Evolutionary conservation across 2,888 invertebrate genomes (phyloP).

Genomic region (Leptinotarsa rubiginosa): DNA sequence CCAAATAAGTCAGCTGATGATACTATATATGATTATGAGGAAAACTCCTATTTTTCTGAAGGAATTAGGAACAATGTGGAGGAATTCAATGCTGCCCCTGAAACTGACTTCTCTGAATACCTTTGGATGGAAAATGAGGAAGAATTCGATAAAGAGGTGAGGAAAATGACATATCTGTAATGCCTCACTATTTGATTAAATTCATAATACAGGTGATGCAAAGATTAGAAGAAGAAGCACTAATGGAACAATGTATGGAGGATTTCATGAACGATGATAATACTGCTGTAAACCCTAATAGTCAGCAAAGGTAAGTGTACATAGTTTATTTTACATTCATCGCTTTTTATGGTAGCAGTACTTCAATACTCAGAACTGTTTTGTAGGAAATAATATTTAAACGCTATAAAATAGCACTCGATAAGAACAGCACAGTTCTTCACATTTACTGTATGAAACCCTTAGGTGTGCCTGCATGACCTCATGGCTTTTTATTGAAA

Average conservation of each 20-base stretch:
- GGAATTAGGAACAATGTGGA: conserved; percentile 60
- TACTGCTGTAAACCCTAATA: conserved; percentile 40
- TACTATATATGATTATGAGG: conserved; percentile 60
- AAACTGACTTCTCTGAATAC: conserved; percentile 88
- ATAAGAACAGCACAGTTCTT: not conserved
- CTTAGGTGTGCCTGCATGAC: not conserved
- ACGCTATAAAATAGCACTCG: too few relatives aligned
- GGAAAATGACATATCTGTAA: conserved; percentile 5
- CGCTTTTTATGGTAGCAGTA: too few relatives aligned
- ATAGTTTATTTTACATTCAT: not conserved
- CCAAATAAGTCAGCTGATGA: conserved; percentile 59
- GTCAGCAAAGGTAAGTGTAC: conserved; percentile 45
- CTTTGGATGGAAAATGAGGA: conserved; percentile 97
- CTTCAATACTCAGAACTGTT: too few relatives aligned
- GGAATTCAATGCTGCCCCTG: conserved; percentile 66
- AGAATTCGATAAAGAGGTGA: conserved; percentile 90
- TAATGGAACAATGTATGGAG: conserved; percentile 89
- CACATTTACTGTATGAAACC: not conserved
- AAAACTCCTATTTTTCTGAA: conserved; percentile 56
- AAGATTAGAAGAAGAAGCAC: conserved; percentile 86
- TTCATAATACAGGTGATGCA: conserved; percentile 76
- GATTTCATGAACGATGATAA: conserved; percentile 83
- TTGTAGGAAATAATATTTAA: not conserved
- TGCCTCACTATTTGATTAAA: too few relatives aligned
- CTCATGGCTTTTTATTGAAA: not conserved